Base-by-base conservation (phyloP, 1,140 invertebrate genomes). In the Drosophila repletoides region DNA sequence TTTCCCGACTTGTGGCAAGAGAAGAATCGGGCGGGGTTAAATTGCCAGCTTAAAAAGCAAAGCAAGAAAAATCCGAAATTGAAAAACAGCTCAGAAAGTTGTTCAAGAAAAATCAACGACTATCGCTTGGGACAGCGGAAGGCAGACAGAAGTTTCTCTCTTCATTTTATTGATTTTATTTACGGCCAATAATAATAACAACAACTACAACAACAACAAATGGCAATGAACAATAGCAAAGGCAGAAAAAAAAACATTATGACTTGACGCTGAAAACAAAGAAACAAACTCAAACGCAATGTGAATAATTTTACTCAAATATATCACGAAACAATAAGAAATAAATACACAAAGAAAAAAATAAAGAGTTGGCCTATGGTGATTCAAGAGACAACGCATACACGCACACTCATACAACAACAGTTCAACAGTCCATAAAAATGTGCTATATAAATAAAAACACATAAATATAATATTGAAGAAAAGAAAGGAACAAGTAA, bases 151-250 rank as follows among this genome's bases (percentile, higher is more conserved):
- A 77, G 61, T 56, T 19, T 12, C 36, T 36, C 17, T n/a, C n/a
- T n/a, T n/a, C n/a, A n/a, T 79, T 69, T 80, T 87, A 87, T 87
- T 80, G 81, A 86, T 86, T 86, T 86, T 86, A 73, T 80, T 45
- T 52, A 46, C 24, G 22, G 41, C 40, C 36, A 34, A 52, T 21
- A 56, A 48, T 26, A 53, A 43, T 10, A 38, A 43, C 17, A 51
- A 46, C 60, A 34, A 29, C 31, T 34, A 43, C 33, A 55, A 15
- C 29, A 63, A 28, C 33, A 46, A 29, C 17, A 66, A 52, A 29
- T 36, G 48, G 31, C 49, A 63, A 53, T 51, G 48, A 66, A 48
- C 75, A 53, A 28, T 60, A 46, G 26, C n/a, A 67, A 56, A 61
- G 49, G 46, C 31, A 46, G 49, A 41, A 68, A 49, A 31, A 46